Percentiles rank a stretch among this genome's conserved stretches.
Evolutionary conservation across 2,113 vertebrate species (phyloP).

Genomic region (Motacilla alba): DNA sequence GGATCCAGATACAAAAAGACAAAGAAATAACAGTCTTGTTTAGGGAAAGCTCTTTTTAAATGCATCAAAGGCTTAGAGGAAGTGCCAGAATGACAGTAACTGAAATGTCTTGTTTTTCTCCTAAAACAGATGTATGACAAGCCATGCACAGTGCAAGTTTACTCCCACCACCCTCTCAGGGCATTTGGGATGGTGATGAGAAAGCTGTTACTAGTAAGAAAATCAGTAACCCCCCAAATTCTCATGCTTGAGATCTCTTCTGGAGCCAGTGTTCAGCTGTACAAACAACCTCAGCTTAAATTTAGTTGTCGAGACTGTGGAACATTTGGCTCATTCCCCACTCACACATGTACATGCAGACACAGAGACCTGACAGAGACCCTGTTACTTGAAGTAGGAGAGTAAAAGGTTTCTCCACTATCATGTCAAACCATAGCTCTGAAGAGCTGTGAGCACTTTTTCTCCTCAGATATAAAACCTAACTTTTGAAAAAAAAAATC

Average conservation of each 20-base stretch:
- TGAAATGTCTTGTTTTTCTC: not conserved
- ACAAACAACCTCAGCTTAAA: slow-evolving; percentile 43
- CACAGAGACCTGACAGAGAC: not conserved
- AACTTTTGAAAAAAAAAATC: not conserved
- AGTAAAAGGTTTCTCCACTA: not conserved
- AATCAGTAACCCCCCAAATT: not conserved
- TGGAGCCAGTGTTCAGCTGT: slow-evolving; percentile 18
- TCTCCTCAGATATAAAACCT: not conserved
- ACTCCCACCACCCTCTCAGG: not conserved
- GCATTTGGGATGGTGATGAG: not conserved
- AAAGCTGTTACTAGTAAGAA: not conserved
- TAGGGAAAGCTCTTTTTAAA: not conserved
- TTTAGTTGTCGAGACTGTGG: not conserved
- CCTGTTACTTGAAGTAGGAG: not conserved
- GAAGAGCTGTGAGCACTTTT: not conserved
- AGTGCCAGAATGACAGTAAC: not conserved
- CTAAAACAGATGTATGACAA: not conserved
- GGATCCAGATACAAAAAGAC: not conserved
- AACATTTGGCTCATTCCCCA: not conserved
- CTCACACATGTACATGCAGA: not conserved
- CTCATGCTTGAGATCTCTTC: not conserved
- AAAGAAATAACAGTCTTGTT: not conserved
- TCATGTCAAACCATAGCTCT: not conserved
- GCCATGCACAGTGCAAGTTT: not conserved
- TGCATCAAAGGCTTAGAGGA: not conserved